These are phyloP conservation scores for Pedionomus torquatus DNA, from an alignment of 2,113 vertebrate genomes.

Conservation along the genomic window DNA sequence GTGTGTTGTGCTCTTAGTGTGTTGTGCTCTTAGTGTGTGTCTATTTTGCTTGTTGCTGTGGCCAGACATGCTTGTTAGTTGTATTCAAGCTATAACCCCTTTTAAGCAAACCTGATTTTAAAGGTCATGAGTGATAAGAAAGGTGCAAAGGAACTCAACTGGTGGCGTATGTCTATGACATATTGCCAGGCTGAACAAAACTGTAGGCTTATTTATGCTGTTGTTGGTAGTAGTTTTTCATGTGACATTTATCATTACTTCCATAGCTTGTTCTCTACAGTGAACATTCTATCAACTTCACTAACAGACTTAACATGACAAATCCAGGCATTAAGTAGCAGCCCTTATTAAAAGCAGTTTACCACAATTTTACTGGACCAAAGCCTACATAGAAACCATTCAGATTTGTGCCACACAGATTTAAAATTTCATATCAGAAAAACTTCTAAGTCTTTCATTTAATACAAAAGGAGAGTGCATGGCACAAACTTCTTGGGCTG, in stretches of 20 bases:
- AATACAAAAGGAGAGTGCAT: background rate
- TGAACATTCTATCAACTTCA: background rate
- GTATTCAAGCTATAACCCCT: background rate
- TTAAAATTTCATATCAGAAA: background rate
- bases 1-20: background rate
- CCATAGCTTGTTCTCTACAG: background rate
- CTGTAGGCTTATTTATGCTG: background rate
- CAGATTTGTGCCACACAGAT: background rate
- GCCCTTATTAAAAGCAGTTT: background rate
- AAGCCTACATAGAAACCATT: background rate
- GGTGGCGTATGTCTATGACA: background rate
- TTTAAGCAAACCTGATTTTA: background rate
- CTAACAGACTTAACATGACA: background rate
- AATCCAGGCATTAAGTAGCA: background rate
- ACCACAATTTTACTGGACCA: background rate
- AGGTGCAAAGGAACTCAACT: background rate
- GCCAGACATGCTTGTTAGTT: background rate
- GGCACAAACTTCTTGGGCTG: background rate
- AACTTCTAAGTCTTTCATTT: background rate
- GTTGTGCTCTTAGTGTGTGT: background rate
- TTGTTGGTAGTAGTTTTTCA: background rate
- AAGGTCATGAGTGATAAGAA: background rate
- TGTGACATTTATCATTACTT: background rate
- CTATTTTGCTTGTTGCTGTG: background rate
- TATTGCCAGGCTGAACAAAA: background rate